Percentiles rank a stretch among this genome's conserved stretches.
Conservation (phyloP, 1,140 invertebrate genomes). For the Anoplophora glabripennis region DNA sequence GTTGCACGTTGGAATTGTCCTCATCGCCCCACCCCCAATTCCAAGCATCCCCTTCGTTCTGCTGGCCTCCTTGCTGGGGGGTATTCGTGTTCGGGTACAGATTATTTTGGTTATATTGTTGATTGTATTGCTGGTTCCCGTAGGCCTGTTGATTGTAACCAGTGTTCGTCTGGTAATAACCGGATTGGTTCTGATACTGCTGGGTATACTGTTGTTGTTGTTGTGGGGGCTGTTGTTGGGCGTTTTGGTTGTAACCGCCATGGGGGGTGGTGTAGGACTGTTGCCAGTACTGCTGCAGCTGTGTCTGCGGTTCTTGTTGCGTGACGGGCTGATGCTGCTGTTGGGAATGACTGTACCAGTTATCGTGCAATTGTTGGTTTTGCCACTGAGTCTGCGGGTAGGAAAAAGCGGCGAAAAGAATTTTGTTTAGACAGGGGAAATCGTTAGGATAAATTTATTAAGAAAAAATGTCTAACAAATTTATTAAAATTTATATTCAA, state of each 20-base stretch:
- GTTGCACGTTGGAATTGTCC: slow-evolving; percentile 43
- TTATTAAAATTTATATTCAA: too few species aligned
- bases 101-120: slow-evolving; percentile 35
- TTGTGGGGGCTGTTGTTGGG: slow-evolving; percentile 25
- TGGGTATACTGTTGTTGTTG: slow-evolving; percentile 17
- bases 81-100: slow-evolving; percentile 18
- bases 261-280: slow-evolving; percentile 16
- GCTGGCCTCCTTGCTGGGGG: slow-evolving; percentile 7
- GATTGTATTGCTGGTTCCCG: slow-evolving; percentile 35
- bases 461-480: too few species aligned
- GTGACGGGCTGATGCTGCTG: slow-evolving; percentile 22
- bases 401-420: too few species aligned
- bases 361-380: slow-evolving; percentile 31
- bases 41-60: slow-evolving; percentile 36
- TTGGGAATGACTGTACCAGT: slow-evolving; percentile 30
- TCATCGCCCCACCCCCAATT: slow-evolving; percentile 48
- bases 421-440: too few species aligned
- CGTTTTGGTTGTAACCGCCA: slow-evolving; percentile 17
- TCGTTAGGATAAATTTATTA: neutral
- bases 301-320: slow-evolving; percentile 7
- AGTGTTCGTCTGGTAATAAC: neutral
- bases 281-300: slow-evolving; percentile 35
- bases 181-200: neutral
- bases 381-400: slow-evolving; percentile 37
- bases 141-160: slow-evolving; percentile 21